Evolutionary conservation across 2,113 vertebrate species (phyloP), one percentile per base, ranked within the genome.

Genomic region (Forbesichthys agassizii): DNA sequence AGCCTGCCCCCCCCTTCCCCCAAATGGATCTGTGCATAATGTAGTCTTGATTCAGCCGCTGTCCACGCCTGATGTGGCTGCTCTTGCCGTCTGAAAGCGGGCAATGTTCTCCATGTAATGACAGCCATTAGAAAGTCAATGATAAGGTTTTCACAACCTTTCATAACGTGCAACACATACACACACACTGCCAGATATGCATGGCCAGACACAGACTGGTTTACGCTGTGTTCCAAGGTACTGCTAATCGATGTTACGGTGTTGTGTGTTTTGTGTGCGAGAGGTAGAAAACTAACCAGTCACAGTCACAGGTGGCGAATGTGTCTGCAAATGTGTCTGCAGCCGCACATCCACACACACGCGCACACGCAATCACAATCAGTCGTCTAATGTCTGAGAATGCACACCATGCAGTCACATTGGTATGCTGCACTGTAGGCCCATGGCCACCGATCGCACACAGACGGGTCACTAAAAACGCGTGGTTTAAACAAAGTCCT

Each of bases 71-170:
- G 77, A 82, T 82, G 73, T 81, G 73, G 72, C 72, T 74, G 78
- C 33, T 73, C 74, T 78, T 59, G 52, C 62, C 61, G 42, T 70
- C 74, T 78, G 55, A 82, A 73, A 73, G 71, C 55, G 18, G 71
- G 51, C 58, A 69, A 73, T 81, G 75, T 72, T 81, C 67, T 78
- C 2, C 14, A 64, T 68, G 83, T 86, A 87, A 90, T 88, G 79
- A 80, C 83, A 80, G 83, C 86, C 87, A 89, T 84, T 85, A 89
- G 72, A 87, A 80, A 80, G 84, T 79, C 74, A 55, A 89, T 90
- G 89, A 90, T 82, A 81, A 76, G 82, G 68, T 71, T 76, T 75
- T 80, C 74, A 53, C 67, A 70, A 61, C 61, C 69, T 68, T 13
- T 6, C 54, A 74, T 49, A 64, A 27, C 27, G 27, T 14, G 33